Evolutionary conservation across 92 coral and sea anemone genomes (phyloP).

Genomic region (Meandrina meandrites): DNA sequence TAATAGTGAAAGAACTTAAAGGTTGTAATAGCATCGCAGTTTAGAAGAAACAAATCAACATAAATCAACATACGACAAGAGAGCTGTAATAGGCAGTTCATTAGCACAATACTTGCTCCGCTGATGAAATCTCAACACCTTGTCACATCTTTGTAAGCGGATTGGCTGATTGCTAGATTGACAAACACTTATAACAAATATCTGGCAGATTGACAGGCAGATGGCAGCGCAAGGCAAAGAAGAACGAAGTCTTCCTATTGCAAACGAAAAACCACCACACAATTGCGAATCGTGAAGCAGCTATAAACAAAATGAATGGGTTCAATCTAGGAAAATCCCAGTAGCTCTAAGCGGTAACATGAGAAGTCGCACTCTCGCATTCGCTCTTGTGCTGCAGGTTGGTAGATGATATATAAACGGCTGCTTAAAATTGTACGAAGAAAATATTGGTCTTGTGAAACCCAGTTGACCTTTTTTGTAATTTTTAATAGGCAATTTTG

Average conservation of each 20-base stretch:
- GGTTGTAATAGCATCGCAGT: not conserved
- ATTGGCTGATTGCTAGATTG: slow-evolving; percentile 30
- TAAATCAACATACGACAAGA: slow-evolving; percentile 1
- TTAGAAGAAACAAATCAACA: slow-evolving; percentile 11
- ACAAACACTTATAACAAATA: slow-evolving; percentile 19
- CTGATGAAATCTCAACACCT: slow-evolving; percentile 24
- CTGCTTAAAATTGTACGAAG: not conserved
- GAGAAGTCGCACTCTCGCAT: not conserved
- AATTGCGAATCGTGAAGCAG: not conserved
- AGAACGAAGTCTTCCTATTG: not conserved
- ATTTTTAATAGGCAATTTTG: slow-evolving; percentile 28
- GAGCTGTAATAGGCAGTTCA: slow-evolving; percentile 41
- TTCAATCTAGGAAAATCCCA: not conserved
- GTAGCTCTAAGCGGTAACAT: slow-evolving; percentile 3
- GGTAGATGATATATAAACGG: not conserved
- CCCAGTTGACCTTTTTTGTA: not conserved
- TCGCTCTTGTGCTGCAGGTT: slow-evolving; percentile 18
- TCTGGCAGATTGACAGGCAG: slow-evolving; percentile 36
- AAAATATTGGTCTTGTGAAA: not conserved
- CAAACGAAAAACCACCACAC: not conserved
- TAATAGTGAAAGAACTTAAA: not conserved
- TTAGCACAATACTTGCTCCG: slow-evolving; percentile 15
- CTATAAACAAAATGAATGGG: not conserved
- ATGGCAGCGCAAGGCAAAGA: slow-evolving; percentile 18
- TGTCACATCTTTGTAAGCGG: not conserved